A percentile compares a stretch with the other conserved stretches of the same genome.
Evolutionary conservation across 2,113 vertebrate genomes (phyloP).

Genomic region (Sarotherodon lohbergeri): DNA sequence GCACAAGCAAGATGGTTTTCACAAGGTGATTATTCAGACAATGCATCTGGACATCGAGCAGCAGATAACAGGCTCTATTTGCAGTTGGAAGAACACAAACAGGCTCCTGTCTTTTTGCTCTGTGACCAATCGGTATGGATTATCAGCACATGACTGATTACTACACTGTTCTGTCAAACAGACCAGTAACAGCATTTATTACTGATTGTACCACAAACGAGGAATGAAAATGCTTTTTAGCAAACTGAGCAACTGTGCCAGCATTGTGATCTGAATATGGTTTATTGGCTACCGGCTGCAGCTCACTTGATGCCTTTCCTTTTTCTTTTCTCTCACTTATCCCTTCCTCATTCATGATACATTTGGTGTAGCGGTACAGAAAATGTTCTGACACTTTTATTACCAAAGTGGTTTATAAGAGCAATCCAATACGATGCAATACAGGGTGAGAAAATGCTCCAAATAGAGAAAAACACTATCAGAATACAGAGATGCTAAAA

Average conservation of each 20-base stretch:
- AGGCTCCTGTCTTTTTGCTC: constrained; percentile 5
- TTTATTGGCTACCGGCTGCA: neutral
- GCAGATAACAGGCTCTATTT: constrained; percentile 26
- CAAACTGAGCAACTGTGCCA: neutral
- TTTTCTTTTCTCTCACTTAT: neutral
- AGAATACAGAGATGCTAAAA: neutral
- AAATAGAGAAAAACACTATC: neutral
- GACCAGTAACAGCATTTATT: neutral
- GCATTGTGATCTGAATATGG: neutral
- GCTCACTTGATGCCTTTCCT: neutral
- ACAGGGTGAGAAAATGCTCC: neutral
- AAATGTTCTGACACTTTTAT: neutral
- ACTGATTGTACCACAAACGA: neutral
- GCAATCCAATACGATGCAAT: neutral
- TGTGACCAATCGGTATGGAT: neutral
- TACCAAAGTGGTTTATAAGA: neutral
- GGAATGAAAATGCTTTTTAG: neutral
- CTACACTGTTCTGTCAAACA: neutral
- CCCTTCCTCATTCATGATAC: neutral
- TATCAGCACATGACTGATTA: constrained; percentile 28
- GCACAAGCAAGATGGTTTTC: constrained; percentile 28
- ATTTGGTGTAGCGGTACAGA: neutral
- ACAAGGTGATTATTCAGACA: constrained; percentile 38
- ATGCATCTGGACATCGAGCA: constrained; percentile 4
- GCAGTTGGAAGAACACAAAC: neutral